These are phyloP conservation scores for Margaritifera margaritifera DNA, from an alignment of 2,888 invertebrate genomes.

Conservation along the genomic window DNA sequence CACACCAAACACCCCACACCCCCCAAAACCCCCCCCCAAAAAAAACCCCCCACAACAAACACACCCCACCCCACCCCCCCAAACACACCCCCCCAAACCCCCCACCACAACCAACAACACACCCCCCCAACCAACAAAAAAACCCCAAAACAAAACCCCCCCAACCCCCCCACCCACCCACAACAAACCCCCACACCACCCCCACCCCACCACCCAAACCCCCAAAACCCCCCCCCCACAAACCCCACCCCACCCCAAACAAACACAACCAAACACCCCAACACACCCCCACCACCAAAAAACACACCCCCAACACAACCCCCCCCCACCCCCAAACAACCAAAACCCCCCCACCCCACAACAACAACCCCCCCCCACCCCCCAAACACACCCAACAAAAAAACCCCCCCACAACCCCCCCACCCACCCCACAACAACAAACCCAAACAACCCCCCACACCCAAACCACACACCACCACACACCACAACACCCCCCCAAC, in stretches of 20 bases:
- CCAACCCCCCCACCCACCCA: neutral
- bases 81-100: neutral
- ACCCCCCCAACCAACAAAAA: neutral
- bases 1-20: neutral
- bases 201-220: neutral
- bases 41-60: neutral
- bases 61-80: too few species aligned
- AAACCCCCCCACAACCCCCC: neutral
- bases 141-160: neutral
- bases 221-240: too few species aligned
- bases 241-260: too few species aligned
- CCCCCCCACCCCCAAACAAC: neutral
- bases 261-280: neutral
- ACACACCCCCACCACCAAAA: neutral
- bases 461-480: neutral
- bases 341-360: neutral
- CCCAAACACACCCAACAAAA: too few species aligned
- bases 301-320: neutral
- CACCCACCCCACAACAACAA: neutral
- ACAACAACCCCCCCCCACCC: neutral
- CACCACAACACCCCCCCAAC: neutral
- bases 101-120: neutral
- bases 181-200: neutral
- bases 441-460: neutral
- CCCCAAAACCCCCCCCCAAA: neutral